Conservation (phyloP, 2,113 vertebrate genomes). For the Hystrix brachyura region DNA sequence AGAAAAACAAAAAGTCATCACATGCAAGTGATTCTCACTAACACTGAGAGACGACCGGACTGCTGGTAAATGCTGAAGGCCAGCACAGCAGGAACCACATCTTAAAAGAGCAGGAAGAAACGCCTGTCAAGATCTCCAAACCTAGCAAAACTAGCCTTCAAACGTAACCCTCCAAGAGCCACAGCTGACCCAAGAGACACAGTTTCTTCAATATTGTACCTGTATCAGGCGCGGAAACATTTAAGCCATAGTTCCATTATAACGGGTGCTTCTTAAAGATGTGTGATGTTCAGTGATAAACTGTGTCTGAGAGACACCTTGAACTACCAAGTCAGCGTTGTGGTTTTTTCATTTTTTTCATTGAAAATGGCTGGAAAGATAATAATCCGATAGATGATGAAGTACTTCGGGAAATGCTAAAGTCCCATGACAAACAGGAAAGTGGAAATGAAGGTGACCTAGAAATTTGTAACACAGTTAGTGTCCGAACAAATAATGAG, state of each 20-base stretch:
- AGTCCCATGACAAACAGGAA: neutral
- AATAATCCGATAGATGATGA: neutral
- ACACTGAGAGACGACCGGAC: neutral
- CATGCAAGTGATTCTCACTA: neutral
- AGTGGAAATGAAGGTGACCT: neutral
- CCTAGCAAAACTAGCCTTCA: neutral
- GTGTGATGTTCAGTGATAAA: neutral
- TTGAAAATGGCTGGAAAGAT: neutral
- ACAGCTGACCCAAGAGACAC: neutral
- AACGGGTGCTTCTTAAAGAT: neutral
- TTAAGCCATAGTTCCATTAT: neutral
- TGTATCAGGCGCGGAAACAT: neutral
- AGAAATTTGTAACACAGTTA: neutral
- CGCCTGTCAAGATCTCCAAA: neutral
- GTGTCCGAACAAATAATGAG: neutral
- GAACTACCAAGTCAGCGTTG: neutral
- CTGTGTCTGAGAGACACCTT: neutral
- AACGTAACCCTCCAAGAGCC: neutral
- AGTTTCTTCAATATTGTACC: neutral
- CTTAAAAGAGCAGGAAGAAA: neutral
- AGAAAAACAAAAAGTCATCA: conserved; percentile 27
- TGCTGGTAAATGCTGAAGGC: neutral
- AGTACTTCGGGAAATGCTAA: neutral
- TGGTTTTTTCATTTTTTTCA: neutral
- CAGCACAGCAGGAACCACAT: neutral